Conservation (phyloP, 2,113 vertebrate genomes). For the Etia nguti region DNA sequence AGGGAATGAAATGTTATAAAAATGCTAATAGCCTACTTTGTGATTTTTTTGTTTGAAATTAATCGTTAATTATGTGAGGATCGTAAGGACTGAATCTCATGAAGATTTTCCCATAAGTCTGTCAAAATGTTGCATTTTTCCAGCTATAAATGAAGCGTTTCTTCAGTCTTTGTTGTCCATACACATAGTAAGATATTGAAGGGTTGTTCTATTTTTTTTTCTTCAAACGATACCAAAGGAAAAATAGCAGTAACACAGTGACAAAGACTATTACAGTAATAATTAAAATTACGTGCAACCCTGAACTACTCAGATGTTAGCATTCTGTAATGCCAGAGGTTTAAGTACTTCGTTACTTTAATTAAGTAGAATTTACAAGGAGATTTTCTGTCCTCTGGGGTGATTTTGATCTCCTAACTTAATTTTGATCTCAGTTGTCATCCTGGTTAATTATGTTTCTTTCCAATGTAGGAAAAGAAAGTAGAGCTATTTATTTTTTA, state of each 20-base stretch:
- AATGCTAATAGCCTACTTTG: fast-evolving
- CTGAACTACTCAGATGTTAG: fast-evolving
- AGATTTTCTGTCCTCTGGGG: background rate
- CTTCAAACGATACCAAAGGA: background rate
- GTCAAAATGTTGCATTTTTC: background rate
- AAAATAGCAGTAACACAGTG: background rate
- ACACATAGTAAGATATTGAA: background rate
- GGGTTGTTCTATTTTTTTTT: fast-evolving
- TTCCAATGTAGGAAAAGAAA: background rate
- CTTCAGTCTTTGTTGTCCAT: background rate
- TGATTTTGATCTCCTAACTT: background rate
- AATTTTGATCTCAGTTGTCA: background rate
- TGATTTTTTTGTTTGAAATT: background rate
- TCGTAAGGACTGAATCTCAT: background rate
- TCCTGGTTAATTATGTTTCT: background rate
- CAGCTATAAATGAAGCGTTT: fast-evolving
- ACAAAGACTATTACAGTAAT: background rate
- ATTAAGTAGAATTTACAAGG: background rate
- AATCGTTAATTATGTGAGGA: background rate
- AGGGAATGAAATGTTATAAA: background rate
- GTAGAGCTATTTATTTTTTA: background rate
- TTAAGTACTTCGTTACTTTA: background rate
- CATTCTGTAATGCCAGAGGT: background rate
- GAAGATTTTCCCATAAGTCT: background rate
- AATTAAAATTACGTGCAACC: fast-evolving